Base-by-base conservation (phyloP, 2,113 vertebrate genomes). In the Asarcornis scutulata region DNA sequence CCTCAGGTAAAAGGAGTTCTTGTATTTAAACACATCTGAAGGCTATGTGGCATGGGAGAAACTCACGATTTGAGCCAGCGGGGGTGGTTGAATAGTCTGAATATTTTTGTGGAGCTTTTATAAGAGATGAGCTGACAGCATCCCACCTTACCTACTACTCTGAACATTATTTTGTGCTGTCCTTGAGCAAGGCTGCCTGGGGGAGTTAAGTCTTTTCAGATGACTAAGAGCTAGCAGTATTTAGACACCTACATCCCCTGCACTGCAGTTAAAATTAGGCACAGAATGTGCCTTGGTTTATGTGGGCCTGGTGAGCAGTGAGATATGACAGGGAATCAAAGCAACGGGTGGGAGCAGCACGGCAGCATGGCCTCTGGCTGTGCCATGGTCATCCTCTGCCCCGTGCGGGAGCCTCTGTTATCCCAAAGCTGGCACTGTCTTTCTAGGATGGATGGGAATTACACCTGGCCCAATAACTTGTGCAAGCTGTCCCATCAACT, bases 181-280 rank as follows among this genome's bases (percentile, higher is more conserved):
- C 92, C 86, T 91, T 91, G 73, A 89, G 20, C 26, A 76, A 87
- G 20, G 60, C 60, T 83, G 55, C 64, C 60, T 0, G 42, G 76
- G 76, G 92, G 88, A 92, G 80, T 80, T 20, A 87, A 58, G 77
- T 31, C 42, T 86, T 78, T 56, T 67, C 0, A 0, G 46, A 89
- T 93, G 86, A 93, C 60, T 92, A 91, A 94, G 64, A 93, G 38
- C 52, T 38, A 58, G 60, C 50, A 75, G 34, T 44, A 78, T 91
- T 91, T 93, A 92, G 66, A 89, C 40, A 67, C 46, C 62, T 74
- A 62, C 94, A 50, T 92, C 92, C 91, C 64, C 81, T 94, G 91
- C 85, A 56, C 42, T 91, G 74, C 53, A 66, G 86, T 79, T 95
- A 93, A 95, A 97, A 95, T 89, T 95, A 95, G 91, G 27, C 68